phyloP scores from a whole-genome alignment of 23 tunicate genomes.

The Halocynthia aurantium region DNA sequence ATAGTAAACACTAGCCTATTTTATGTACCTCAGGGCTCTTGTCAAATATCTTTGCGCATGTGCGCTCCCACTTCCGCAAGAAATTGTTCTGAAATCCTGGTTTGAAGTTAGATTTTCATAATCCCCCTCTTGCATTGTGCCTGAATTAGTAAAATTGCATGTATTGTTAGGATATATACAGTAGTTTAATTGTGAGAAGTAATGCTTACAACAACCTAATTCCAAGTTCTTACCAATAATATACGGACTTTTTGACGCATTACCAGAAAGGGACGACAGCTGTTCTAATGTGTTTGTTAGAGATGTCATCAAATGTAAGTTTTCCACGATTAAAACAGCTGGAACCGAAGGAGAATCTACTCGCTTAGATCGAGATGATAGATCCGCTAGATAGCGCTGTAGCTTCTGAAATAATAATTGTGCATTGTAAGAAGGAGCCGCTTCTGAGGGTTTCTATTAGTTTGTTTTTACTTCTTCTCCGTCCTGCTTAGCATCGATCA shows the following conservation, averaged over 20 bases:
- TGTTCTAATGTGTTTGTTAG: conserved; percentile 27
- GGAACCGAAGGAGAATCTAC: conserved; percentile 17
- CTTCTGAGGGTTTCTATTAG: not conserved
- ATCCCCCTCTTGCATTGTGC: conserved; percentile 50
- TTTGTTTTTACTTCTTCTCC: conserved; percentile 55
- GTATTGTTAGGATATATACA: not conserved
- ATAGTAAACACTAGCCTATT: not conserved
- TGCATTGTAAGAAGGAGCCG: not conserved
- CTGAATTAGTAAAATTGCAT: not conserved
- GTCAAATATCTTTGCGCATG: conserved; percentile 68
- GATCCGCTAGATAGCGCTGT: conserved; percentile 20
- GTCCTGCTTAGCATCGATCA: conserved; percentile 56
- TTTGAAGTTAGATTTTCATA: conserved; percentile 9
- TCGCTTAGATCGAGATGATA: conserved; percentile 15
- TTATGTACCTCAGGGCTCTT: conserved; percentile 45
- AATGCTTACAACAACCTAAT: not conserved
- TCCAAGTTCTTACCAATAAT: conserved; percentile 43
- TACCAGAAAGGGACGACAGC: conserved; percentile 2
- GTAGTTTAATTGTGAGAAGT: not conserved
- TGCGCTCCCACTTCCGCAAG: conserved; percentile 48
- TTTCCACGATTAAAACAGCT: conserved; percentile 58
- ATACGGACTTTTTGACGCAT: conserved; percentile 38
- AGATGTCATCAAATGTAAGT: conserved; percentile 36
- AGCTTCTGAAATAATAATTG: conserved; percentile 37
- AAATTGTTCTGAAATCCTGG: conserved; percentile 38